Evolutionary conservation across 2,797 vertebrate genomes (phyloP).

Genomic region (Melanotaenia parkinsoni): DNA sequence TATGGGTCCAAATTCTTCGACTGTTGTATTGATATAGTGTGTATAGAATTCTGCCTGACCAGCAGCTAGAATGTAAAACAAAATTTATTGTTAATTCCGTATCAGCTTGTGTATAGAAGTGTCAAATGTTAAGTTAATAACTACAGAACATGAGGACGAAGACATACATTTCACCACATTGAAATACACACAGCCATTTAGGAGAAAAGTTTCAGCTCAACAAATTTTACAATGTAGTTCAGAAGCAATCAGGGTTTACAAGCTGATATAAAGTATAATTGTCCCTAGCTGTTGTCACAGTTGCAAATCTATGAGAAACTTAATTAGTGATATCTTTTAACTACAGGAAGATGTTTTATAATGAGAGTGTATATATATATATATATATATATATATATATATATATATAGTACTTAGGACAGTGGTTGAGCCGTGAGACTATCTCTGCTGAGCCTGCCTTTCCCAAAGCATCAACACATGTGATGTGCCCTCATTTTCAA

Average conservation of each 20-base stretch:
- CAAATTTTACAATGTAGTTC: constrained; percentile 12
- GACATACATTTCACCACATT: constrained; percentile 26
- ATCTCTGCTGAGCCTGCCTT: constrained; percentile 43
- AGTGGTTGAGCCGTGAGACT: constrained; percentile 40
- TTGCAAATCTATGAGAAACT: constrained; percentile 5
- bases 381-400: no score
- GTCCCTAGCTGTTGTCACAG: neutral
- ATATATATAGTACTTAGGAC: constrained; percentile 47
- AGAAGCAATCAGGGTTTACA: constrained; percentile 30
- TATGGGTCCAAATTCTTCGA: constrained; percentile 47
- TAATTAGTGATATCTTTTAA: constrained; percentile 18
- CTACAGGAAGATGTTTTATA: constrained; percentile 25
- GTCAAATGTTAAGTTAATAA: constrained; percentile 36
- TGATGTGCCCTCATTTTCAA: constrained; percentile 73
- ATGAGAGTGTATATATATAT: neutral
- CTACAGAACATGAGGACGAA: constrained; percentile 57
- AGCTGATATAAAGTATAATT: constrained; percentile 21
- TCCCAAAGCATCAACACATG: constrained; percentile 60
- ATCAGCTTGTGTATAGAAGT: constrained; percentile 46
- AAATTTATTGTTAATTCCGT: constrained; percentile 53
- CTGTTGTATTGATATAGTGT: constrained; percentile 34
- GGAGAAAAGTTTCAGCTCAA: constrained; percentile 20
- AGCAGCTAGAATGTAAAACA: constrained; percentile 44
- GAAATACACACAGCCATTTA: constrained; percentile 17
- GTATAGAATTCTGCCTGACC: constrained; percentile 41